Conservation (phyloP, 2,113 vertebrate genomes). For the Rostratula benghalensis region DNA sequence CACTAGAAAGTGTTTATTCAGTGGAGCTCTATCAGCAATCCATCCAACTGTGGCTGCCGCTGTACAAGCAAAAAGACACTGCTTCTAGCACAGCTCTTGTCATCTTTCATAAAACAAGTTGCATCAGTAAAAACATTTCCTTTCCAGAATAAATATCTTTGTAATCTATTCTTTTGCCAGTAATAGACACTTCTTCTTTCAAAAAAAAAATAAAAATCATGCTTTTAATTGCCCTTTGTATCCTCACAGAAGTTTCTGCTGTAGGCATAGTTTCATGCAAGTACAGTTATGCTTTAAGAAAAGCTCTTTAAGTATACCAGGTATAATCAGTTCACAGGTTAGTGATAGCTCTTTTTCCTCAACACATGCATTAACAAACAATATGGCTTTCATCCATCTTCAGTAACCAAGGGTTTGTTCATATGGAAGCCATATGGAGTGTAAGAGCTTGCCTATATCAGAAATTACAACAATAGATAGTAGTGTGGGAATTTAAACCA, state of each 20-base stretch:
- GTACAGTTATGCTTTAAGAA: not conserved
- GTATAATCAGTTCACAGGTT: conserved; percentile 52
- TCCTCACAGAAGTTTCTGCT: not conserved
- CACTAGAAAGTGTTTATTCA: not conserved
- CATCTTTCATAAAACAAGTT: not conserved
- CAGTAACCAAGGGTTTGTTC: conserved; percentile 36
- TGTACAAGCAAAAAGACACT: not conserved
- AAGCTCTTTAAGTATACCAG: not conserved
- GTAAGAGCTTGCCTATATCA: conserved; percentile 13
- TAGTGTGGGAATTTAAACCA: conserved; percentile 25
- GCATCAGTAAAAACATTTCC: not conserved
- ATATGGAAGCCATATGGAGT: conserved; percentile 60
- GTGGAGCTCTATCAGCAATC: not conserved
- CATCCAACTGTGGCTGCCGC: rapidly evolving
- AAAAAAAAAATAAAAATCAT: not conserved
- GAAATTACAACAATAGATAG: conserved; percentile 22
- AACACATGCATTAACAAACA: conserved; percentile 38
- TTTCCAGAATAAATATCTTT: not conserved
- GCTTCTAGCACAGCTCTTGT: not conserved
- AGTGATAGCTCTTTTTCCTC: conserved; percentile 22
- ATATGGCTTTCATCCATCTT: conserved; percentile 60
- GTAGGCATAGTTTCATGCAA: not conserved
- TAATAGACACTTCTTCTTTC: not conserved
- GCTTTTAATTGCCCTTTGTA: not conserved
- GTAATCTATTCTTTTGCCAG: not conserved